A percentile compares a stretch with the other conserved stretches of the same genome.
These are phyloP conservation scores for Pseudopipra pipra DNA, from an alignment of 2,113 vertebrate genomes.

Conservation along the genomic window DNA sequence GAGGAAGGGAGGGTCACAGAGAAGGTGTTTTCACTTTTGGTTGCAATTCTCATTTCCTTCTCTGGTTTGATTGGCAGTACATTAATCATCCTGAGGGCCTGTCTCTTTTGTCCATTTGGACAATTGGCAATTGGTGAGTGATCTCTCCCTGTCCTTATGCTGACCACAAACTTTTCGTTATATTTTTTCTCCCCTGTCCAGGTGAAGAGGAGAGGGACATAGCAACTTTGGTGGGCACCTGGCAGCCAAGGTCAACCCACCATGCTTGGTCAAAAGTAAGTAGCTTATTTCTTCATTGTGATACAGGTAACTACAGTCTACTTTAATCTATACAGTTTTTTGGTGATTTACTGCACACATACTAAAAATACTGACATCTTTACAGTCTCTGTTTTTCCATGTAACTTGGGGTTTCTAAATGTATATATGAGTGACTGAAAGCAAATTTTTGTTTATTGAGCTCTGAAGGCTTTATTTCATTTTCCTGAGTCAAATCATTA, in stretches of 20 bases:
- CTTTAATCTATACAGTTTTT: neutral
- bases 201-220: neutral
- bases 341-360: neutral
- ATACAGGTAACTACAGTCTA: neutral
- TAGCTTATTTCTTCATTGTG: neutral
- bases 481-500: neutral
- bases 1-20: fast-evolving
- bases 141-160: neutral
- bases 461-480: neutral
- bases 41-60: neutral
- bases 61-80: neutral
- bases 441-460: neutral
- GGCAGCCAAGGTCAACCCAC: neutral
- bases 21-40: neutral
- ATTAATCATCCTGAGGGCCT: neutral
- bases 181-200: neutral
- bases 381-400: neutral
- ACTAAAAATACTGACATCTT: neutral
- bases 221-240: neutral
- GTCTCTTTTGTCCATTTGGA: neutral
- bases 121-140: neutral
- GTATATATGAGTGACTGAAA: neutral
- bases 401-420: neutral
- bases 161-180: neutral
- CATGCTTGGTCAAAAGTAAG: neutral